Percentiles rank a stretch among this genome's conserved stretches.
Conservation (phyloP, 2,797 vertebrate species). For the Glossophaga mutica region DNA sequence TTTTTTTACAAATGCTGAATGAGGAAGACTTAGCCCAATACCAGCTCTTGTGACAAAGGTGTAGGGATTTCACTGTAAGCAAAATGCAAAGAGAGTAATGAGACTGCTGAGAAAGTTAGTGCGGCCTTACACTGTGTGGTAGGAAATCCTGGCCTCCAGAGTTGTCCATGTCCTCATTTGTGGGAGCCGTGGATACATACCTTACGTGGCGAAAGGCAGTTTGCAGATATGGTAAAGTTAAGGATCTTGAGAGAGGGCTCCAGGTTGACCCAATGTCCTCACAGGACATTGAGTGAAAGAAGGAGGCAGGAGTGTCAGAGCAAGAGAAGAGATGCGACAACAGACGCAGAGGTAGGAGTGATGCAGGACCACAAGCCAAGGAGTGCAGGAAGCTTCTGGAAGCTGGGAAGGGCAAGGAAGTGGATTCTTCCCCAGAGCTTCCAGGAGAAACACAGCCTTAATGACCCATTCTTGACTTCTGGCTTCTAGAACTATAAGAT, state of each 20-base stretch:
- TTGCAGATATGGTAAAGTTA: not conserved
- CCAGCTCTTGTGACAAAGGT: not conserved
- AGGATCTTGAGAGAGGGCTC: not conserved
- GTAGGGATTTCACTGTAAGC: not conserved
- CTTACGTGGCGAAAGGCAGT: not conserved
- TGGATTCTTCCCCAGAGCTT: not conserved
- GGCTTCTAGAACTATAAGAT: not conserved
- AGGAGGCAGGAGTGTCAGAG: not conserved
- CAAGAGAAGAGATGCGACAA: not conserved
- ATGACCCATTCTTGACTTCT: not conserved
- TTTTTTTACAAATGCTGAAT: not conserved
- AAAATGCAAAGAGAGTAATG: not conserved
- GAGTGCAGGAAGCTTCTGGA: not conserved
- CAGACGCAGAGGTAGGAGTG: not conserved
- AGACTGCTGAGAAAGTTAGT: not conserved
- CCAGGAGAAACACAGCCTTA: not conserved
- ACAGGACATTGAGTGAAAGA: not conserved
- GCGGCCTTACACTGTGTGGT: accelerated
- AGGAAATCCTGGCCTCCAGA: not conserved
- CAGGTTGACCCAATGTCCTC: accelerated
- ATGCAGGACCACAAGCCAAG: not conserved
- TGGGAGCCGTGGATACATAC: not conserved
- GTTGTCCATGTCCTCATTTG: not conserved
- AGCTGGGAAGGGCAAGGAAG: not conserved
- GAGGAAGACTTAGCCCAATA: not conserved